phyloP scores from a whole-genome alignment of 2,113 vertebrate species.

The Falcunculus frontatus region DNA sequence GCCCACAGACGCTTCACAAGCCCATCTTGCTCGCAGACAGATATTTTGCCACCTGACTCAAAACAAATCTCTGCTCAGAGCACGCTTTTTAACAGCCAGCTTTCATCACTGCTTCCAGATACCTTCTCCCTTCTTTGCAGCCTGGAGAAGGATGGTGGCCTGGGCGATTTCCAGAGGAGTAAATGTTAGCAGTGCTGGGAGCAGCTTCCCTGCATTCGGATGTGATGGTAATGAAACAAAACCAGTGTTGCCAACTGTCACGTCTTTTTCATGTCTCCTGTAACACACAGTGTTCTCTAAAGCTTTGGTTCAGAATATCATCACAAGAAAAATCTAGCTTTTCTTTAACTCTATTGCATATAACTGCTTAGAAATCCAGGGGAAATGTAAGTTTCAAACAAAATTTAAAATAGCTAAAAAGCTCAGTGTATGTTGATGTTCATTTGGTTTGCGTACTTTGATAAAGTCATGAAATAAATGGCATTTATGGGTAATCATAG shows the following conservation, averaged over 20 bases:
- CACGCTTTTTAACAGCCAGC: conserved; percentile 2
- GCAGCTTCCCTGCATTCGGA: neutral
- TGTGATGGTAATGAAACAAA: conserved; percentile 2
- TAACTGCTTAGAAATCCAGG: neutral
- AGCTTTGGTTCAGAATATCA: neutral
- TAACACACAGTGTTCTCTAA: neutral
- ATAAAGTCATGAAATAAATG: neutral
- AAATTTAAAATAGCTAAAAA: neutral
- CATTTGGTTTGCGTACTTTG: neutral
- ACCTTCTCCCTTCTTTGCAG: neutral
- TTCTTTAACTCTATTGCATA: neutral
- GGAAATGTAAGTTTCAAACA: neutral
- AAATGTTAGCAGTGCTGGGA: conserved; percentile 19
- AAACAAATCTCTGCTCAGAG: conserved; percentile 21
- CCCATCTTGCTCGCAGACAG: neutral
- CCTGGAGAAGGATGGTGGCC: neutral
- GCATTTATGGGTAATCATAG: neutral
- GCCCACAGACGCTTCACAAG: neutral
- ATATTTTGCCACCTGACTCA: conserved; percentile 41
- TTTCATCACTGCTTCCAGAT: neutral
- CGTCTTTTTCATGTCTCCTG: neutral
- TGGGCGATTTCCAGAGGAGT: neutral
- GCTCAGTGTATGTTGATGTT: neutral
- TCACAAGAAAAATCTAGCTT: neutral
- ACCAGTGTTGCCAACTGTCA: neutral